These are phyloP conservation scores for Desoria tigrina DNA, from an alignment of 2,888 invertebrate genomes.

Conservation along the genomic window DNA sequence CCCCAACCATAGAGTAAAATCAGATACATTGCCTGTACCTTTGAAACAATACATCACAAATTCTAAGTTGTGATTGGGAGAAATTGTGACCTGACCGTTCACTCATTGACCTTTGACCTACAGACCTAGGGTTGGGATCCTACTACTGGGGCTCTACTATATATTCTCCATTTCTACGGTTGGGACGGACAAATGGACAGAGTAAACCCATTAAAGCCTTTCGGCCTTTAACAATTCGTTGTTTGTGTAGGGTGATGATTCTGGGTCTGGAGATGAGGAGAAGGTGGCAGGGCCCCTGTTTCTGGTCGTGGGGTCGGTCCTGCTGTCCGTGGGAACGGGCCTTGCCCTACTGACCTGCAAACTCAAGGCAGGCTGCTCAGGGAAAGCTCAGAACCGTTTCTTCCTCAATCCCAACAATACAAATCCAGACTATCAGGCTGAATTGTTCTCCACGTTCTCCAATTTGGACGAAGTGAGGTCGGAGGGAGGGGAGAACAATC, in stretches of 20 bases:
- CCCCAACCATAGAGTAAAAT: no score
- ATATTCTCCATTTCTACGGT: no score
- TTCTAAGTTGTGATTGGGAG: no score
- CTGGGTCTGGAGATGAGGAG: constrained; percentile 42
- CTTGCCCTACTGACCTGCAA: constrained; percentile 44
- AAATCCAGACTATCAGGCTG: constrained; percentile 37
- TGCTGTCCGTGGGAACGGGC: constrained; percentile 42
- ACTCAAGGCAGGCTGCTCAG: constrained; percentile 44
- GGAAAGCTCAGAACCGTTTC: constrained; percentile 36
- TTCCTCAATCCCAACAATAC: constrained; percentile 40
- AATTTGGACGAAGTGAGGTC: constrained; percentile 29
- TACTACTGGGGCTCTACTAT: no score
- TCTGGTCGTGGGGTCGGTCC: constrained; percentile 41
- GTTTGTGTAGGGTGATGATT: constrained; percentile 20
- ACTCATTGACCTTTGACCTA: no score
- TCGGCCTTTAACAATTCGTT: no score
- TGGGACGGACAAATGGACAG: no score
- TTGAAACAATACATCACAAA: no score
- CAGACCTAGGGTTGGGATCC: no score
- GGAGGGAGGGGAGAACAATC: constrained; percentile 22
- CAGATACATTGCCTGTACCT: no score
- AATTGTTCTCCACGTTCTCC: constrained; percentile 38
- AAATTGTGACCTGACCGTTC: no score
- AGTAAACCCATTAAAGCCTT: no score
- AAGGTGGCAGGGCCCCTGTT: constrained; percentile 50